Percentiles rank a stretch among this genome's conserved stretches.
These are phyloP conservation scores for Agriopis aurantiaria DNA, from an alignment of 2,888 invertebrate genomes.

Conservation along the genomic window DNA sequence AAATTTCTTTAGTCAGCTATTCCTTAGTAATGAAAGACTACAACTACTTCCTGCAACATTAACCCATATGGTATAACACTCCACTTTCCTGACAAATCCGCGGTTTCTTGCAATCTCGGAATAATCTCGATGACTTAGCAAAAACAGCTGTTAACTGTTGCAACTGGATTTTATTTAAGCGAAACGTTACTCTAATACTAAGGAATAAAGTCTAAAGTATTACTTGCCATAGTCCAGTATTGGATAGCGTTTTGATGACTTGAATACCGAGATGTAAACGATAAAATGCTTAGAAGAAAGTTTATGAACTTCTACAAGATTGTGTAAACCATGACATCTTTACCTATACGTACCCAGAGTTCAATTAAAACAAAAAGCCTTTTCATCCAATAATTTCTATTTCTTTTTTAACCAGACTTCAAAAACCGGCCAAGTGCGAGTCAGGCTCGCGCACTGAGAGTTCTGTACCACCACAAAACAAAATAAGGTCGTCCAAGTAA, in stretches of 20 bases:
- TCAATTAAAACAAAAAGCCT: no score
- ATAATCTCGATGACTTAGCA: slow-evolving; percentile 46
- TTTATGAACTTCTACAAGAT: background rate
- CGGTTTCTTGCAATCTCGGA: slow-evolving; percentile 36
- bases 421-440: no score
- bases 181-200: background rate
- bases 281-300: slow-evolving; percentile 18
- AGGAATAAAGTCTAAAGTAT: background rate
- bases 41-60: slow-evolving; percentile 31
- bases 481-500: no score
- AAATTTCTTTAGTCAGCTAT: no score
- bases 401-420: no score
- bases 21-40: background rate
- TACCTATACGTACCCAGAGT: no score
- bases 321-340: no score
- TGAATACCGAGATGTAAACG: slow-evolving; percentile 5
- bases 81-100: slow-evolving; percentile 38
- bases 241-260: slow-evolving; percentile 13
- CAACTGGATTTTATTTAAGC: background rate
- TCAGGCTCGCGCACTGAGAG: no score
- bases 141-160: slow-evolving; percentile 37
- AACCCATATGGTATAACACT: slow-evolving; percentile 31
- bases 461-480: no score
- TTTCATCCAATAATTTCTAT: no score
- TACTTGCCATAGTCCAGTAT: background rate